Conservation (phyloP, 1,140 invertebrate genomes). For the Pogonognathellus flavescens region DNA sequence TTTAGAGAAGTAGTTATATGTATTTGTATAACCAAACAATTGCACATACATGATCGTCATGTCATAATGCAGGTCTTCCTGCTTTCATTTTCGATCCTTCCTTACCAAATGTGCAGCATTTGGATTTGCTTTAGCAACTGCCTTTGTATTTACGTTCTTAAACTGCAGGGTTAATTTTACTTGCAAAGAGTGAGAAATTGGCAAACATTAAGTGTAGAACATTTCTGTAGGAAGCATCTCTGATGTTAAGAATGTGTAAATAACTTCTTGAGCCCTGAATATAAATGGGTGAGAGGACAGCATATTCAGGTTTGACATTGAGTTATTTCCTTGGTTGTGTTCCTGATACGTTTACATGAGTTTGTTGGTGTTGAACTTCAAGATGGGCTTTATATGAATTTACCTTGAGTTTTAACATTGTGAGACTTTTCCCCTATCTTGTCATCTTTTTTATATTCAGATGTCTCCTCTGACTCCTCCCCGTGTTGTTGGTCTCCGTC, state of each 20-base stretch:
- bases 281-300: neutral
- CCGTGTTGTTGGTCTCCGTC: too few relatives aligned
- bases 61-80: conserved; percentile 1
- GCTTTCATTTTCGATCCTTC: neutral
- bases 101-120: too few relatives aligned
- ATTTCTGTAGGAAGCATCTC: neutral
- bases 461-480: neutral
- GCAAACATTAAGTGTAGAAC: neutral
- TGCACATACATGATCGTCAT: too few relatives aligned
- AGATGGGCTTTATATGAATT: neutral
- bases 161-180: neutral
- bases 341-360: neutral
- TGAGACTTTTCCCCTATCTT: neutral
- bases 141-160: too few relatives aligned
- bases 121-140: too few relatives aligned
- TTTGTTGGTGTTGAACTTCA: neutral
- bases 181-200: neutral
- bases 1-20: too few relatives aligned
- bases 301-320: too few relatives aligned
- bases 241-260: conserved; percentile 26
- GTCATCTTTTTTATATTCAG: neutral
- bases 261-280: neutral
- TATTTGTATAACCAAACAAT: too few relatives aligned
- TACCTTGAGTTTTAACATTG: neutral
- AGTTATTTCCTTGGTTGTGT: neutral